Base-by-base conservation (phyloP, 2,888 invertebrate species). In the Pyrochroa serraticornis region DNA sequence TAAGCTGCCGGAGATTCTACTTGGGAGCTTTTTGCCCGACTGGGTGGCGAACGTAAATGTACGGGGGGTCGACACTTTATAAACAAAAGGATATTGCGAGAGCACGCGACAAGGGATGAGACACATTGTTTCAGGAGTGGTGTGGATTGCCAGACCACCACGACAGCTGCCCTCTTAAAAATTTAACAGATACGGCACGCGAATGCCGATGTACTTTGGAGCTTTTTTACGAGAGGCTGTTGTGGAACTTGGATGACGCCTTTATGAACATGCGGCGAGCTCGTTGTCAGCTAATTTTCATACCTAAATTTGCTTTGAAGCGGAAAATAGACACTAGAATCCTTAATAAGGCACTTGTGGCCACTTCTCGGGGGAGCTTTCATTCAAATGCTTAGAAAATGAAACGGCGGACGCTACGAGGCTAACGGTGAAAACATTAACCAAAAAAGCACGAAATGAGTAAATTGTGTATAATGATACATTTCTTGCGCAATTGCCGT, bases 161-260 rank as follows among this genome's bases (percentile, higher is more conserved):
- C 63, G 61, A 60, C 71, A 69, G 70, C 71, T 67, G 71, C 30
- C 52, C 59, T 58, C 60, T 68, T 37, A 51, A 36, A 48, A 58
- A 38, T 43, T 52, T 52, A 63, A 67, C 61, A 67, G 72, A 73
- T 71, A 73, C 70, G 71, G 70, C 72, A 73, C 72, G 71, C 71
- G 72, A 72, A 68, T 66, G 59, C 66, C 65, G 62, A 64, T 65
- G 64, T 37, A 44, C 45, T 44, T 51, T 45, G 44, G 38, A 44
- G 31, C 52, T 44, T 44, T 52, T 52, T 44, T 6, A 44, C 44
- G 37, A 22, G 22, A 22, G 22, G 22, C 22, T 22, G 22, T 22
- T 22, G 22, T 22, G 22, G 22, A 22, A 22, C 22, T 38, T 14
- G 32, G 32, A 30, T 45, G 44, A 49, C 49, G 49, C 34, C 49